Conservation (phyloP, 2,113 vertebrate genomes). For the Macrotus californicus region DNA sequence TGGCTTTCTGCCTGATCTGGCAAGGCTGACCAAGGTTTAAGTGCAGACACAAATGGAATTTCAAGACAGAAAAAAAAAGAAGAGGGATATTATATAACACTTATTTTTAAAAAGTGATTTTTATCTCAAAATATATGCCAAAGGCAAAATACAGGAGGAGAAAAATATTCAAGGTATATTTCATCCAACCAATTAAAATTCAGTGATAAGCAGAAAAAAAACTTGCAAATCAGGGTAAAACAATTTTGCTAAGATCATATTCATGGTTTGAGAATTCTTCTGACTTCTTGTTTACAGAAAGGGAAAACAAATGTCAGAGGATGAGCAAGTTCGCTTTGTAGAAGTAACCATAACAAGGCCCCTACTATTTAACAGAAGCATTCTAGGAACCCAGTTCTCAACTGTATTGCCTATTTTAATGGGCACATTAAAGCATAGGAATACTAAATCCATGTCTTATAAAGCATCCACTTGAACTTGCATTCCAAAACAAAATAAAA, state of each 20-base stretch:
- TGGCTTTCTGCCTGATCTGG: background rate
- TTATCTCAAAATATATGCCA: background rate
- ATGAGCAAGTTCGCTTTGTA: background rate
- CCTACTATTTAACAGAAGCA: background rate
- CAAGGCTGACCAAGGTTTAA: background rate
- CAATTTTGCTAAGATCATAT: background rate
- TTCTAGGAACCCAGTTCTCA: background rate
- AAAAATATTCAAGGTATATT: background rate
- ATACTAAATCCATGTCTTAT: background rate
- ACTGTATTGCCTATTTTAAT: background rate
- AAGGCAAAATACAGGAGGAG: background rate
- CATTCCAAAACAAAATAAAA: slow-evolving; percentile 27
- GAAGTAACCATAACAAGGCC: background rate
- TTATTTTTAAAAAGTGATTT: background rate
- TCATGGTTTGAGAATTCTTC: background rate
- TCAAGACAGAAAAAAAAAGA: background rate
- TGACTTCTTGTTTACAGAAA: background rate
- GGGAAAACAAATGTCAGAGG: background rate
- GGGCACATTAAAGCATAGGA: background rate
- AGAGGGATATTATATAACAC: background rate
- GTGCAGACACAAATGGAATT: background rate
- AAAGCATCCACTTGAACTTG: background rate
- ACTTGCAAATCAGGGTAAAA: background rate
- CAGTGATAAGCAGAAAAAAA: background rate
- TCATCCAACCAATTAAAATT: background rate